Evolutionary conservation across 2,888 invertebrate species (phyloP).

Genomic region (Theodoxus fluviatilis): DNA sequence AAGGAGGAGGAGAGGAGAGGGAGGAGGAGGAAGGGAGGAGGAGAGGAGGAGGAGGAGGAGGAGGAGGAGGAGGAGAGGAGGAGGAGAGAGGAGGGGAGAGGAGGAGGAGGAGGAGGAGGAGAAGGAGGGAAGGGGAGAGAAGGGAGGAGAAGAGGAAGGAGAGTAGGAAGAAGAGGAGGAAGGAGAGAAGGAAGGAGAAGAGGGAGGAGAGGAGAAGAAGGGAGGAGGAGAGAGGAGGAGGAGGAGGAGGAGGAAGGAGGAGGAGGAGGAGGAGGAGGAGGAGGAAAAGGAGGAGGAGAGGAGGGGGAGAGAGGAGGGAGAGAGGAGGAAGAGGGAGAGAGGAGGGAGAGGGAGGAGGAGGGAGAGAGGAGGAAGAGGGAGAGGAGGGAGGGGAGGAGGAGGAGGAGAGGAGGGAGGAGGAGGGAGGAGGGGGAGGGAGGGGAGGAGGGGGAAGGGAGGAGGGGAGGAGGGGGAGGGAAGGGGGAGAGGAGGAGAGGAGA

Average conservation of each 20-base stretch:
- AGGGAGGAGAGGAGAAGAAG: neutral
- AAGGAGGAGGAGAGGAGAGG: neutral
- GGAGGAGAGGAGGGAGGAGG: neutral
- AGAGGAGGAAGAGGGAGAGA: neutral
- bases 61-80: neutral
- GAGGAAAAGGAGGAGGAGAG: conserved; percentile 7
- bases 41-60: neutral
- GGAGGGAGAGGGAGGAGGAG: neutral
- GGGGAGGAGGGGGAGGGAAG: neutral
- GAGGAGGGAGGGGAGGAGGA: neutral
- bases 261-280: conserved; percentile 7
- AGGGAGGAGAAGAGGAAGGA: neutral
- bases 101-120: neutral
- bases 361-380: neutral
- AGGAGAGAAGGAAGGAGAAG: neutral
- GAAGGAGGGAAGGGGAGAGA: neutral
- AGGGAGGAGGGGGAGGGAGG: neutral
- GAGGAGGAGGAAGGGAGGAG: neutral
- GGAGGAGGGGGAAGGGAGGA: neutral
- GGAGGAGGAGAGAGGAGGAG: neutral
- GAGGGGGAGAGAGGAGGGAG: neutral
- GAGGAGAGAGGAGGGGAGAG: neutral
- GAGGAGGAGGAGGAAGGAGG: neutral
- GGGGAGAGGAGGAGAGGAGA: neutral
- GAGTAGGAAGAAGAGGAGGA: neutral